Evolutionary conservation across 1,140 invertebrate genomes (phyloP).

Genomic region (Maniola jurtina): DNA sequence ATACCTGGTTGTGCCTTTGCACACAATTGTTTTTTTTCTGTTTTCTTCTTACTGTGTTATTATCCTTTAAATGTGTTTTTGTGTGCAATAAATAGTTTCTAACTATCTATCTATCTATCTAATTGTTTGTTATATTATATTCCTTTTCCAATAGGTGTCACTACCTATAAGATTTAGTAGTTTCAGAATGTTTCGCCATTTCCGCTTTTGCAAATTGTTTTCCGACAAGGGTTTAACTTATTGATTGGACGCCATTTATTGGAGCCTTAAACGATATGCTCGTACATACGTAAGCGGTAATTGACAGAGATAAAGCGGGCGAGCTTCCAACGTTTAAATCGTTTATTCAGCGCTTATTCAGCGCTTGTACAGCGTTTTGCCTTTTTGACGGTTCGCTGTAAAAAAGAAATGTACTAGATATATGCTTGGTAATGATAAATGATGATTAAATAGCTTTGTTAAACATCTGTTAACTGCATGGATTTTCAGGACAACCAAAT

Average conservation of each 20-base stretch:
- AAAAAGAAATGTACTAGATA: neutral
- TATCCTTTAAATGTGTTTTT: no score
- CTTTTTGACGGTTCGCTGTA: slow-evolving; percentile 24
- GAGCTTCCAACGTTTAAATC: slow-evolving; percentile 16
- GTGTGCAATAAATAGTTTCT: no score
- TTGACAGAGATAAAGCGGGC: slow-evolving; percentile 28
- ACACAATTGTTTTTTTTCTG: no score
- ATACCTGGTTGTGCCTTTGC: no score
- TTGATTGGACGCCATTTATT: slow-evolving; percentile 26
- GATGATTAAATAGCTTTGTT: no score
- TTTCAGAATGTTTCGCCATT: neutral
- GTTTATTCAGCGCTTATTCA: slow-evolving; percentile 1
- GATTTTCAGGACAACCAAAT: no score
- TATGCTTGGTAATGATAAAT: no score
- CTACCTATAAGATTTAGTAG: neutral
- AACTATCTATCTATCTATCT: no score
- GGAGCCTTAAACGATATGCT: slow-evolving; percentile 11
- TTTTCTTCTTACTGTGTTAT: no score
- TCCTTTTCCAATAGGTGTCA: neutral
- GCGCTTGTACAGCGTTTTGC: neutral
- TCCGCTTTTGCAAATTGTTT: neutral
- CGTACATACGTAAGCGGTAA: slow-evolving; percentile 25
- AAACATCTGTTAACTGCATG: no score
- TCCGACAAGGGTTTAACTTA: neutral
- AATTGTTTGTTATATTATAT: no score